Conservation (phyloP, 2,113 vertebrate species). For the Grammomys surdaster region DNA sequence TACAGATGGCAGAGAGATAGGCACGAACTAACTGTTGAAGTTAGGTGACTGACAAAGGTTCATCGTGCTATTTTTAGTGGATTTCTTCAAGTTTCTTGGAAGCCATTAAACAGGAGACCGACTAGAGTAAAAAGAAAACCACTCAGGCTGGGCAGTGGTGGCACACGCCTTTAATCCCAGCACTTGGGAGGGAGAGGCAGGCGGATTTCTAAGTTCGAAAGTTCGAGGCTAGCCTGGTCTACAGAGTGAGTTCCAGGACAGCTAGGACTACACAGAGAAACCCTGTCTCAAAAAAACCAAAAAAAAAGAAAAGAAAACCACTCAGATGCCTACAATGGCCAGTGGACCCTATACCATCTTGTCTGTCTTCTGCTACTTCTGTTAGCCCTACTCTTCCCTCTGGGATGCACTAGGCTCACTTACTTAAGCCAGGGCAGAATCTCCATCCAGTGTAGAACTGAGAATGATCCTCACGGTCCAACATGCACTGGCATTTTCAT, state of each 20-base stretch:
- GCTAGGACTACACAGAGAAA: too few species aligned
- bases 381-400: neutral
- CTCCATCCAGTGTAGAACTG: neutral
- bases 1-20: neutral
- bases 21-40: neutral
- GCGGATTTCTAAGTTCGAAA: too few species aligned
- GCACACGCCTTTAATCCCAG: too few species aligned
- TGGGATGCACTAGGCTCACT: neutral
- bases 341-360: neutral
- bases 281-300: too few species aligned
- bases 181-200: too few species aligned
- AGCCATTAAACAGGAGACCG: neutral
- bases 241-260: too few species aligned
- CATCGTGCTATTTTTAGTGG: neutral
- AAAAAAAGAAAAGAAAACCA: neutral
- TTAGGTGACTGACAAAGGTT: neutral
- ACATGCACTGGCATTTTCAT: neutral
- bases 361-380: neutral
- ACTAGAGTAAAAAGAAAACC: neutral
- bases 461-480: neutral
- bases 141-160: neutral
- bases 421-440: rapidly evolving
- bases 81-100: neutral
- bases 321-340: neutral
- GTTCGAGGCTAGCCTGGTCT: too few species aligned